Conservation (phyloP, 2,797 vertebrate species). For the Geotrypetes seraphini region DNA sequence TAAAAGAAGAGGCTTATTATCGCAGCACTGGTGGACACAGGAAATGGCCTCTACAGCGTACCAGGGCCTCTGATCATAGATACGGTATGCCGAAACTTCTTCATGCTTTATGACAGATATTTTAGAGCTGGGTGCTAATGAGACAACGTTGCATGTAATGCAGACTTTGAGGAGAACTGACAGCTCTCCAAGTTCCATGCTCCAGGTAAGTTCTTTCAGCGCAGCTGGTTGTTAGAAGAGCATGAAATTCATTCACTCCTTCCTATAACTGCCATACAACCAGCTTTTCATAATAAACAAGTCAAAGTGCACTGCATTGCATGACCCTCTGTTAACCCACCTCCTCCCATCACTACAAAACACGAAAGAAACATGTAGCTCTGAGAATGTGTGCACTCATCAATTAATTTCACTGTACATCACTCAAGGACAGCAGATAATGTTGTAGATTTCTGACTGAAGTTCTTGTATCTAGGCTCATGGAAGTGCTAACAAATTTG, state of each 20-base stretch:
- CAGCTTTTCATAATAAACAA: background rate
- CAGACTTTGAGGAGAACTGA: conserved; percentile 16
- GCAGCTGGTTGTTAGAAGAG: conserved; percentile 3
- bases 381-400: too few species aligned
- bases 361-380: too few species aligned
- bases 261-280: conserved; percentile 12
- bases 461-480: too few species aligned
- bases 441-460: too few species aligned
- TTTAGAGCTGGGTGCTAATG: conserved; percentile 28
- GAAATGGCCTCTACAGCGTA: conserved; percentile 74
- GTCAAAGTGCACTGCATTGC: conserved; percentile 19
- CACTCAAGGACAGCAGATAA: too few species aligned
- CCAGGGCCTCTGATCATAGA: conserved; percentile 68
- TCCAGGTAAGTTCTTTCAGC: conserved; percentile 27
- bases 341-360: conserved; percentile 3
- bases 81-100: conserved; percentile 64
- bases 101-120: conserved; percentile 23
- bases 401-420: too few species aligned
- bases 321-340: conserved; percentile 21
- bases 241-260: conserved; percentile 6
- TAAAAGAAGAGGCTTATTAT: conserved; percentile 83
- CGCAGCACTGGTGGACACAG: conserved; percentile 73
- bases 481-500: too few species aligned
- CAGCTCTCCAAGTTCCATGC: conserved; percentile 6
- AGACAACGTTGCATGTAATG: conserved; percentile 31